Percentiles rank a stretch among this genome's conserved stretches.
Evolutionary conservation across 2,888 invertebrate genomes (phyloP).

Genomic region (Pherbina coryleti): DNA sequence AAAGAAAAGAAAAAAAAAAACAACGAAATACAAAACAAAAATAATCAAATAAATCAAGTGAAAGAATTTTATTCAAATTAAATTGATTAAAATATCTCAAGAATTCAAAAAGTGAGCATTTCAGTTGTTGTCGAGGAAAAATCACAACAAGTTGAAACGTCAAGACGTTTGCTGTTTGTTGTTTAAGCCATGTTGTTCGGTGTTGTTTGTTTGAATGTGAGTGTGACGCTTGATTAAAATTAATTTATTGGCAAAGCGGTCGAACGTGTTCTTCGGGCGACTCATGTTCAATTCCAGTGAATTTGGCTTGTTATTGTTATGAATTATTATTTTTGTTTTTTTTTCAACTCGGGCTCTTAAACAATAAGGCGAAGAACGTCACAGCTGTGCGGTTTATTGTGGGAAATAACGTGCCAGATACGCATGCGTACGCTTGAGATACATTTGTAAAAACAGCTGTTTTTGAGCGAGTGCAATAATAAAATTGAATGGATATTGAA

Average conservation of each 20-base stretch:
- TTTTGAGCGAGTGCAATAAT: background rate
- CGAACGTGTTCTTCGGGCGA: conserved; percentile 2
- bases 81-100: conserved; percentile 19
- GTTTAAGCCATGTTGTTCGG: conserved; percentile 8
- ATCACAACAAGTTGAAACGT: background rate
- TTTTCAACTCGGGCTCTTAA: background rate
- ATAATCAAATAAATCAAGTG: background rate
- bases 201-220: conserved; percentile 38
- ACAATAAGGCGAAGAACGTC: background rate
- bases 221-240: background rate
- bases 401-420: conserved; percentile 9
- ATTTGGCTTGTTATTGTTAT: background rate
- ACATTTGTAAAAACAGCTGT: background rate
- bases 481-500: too few relatives aligned
- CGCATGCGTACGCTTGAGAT: background rate
- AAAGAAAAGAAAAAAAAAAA: background rate
- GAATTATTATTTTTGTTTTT: background rate
- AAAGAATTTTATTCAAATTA: background rate
- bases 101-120: background rate
- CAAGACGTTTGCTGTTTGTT: background rate
- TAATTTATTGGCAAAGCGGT: conserved; percentile 17
- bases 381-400: background rate
- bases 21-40: background rate
- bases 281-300: conserved; percentile 21
- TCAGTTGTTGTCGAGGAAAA: background rate